Conservation (phyloP, 2,888 invertebrate species). For the Aleiodes leptofemur region DNA sequence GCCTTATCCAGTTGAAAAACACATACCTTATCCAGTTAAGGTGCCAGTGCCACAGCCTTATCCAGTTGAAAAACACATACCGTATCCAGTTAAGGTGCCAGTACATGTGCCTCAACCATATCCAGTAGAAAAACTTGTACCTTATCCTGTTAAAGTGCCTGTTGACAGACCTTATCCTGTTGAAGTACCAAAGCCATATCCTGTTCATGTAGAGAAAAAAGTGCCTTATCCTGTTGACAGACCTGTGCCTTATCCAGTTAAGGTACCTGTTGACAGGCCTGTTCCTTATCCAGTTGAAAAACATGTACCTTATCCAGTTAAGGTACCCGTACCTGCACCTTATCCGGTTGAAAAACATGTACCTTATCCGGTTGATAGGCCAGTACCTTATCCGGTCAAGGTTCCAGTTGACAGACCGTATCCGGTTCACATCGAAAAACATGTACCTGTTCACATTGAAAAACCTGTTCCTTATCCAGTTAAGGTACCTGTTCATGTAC, state of each 20-base stretch:
- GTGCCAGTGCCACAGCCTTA: constrained; percentile 78
- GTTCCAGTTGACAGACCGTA: constrained; percentile 87
- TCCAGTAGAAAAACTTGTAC: constrained; percentile 84
- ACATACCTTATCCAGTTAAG: constrained; percentile 86
- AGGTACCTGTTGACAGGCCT: constrained; percentile 71
- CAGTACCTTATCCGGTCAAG: constrained; percentile 80
- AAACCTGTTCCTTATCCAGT: constrained; percentile 86
- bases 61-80: constrained; percentile 77
- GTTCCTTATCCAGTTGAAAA: constrained; percentile 79
- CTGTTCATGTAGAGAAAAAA: constrained; percentile 78
- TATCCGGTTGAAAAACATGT: constrained; percentile 83
- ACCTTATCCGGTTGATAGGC: constrained; percentile 81
- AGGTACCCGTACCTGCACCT: constrained; percentile 81
- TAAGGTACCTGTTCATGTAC: constrained; percentile 83
- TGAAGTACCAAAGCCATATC: constrained; percentile 83
- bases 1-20: constrained; percentile 88
- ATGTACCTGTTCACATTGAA: constrained; percentile 80
- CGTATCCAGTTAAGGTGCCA: constrained; percentile 70
- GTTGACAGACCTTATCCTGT: constrained; percentile 79
- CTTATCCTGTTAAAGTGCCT: constrained; percentile 82
- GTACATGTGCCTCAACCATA: constrained; percentile 84
- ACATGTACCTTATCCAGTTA: constrained; percentile 80
- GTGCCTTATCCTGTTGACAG: constrained; percentile 80
- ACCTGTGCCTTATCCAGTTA: constrained; percentile 77
- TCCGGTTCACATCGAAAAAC: constrained; percentile 79